These are phyloP conservation scores for Eucidaris tribuloides DNA, from an alignment of 35 echinoderm and acorn worm genomes.

Conservation along the genomic window DNA sequence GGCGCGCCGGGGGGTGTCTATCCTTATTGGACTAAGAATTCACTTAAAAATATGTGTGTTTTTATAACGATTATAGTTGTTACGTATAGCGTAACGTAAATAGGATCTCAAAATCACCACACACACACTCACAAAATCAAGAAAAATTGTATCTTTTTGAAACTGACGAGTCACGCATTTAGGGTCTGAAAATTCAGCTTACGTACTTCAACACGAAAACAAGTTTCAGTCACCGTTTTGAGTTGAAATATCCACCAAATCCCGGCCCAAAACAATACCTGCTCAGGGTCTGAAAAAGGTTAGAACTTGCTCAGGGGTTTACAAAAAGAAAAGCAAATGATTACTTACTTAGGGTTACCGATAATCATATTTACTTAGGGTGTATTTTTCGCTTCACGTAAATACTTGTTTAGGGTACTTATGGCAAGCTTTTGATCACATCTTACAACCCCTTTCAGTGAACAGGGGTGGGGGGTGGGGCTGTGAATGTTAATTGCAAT, in stretches of 20 bases:
- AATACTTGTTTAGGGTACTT: constrained; percentile 3
- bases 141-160: constrained; percentile 5
- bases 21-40: constrained; percentile 12
- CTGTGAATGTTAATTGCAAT: too few species aligned
- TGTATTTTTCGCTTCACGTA: too few species aligned
- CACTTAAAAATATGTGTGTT: constrained; percentile 1
- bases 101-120: constrained; percentile 4
- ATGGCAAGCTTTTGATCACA: constrained; percentile 13
- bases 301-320: background rate
- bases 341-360: background rate
- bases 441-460: background rate
- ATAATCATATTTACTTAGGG: too few species aligned
- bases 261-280: background rate
- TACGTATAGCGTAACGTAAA: too few species aligned
- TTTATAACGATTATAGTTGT: background rate
- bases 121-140: too few species aligned
- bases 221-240: too few species aligned
- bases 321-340: background rate
- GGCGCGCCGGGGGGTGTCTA: too few species aligned
- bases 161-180: background rate
- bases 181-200: constrained; percentile 1
- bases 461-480: too few species aligned
- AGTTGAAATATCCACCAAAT: background rate
- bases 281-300: background rate
- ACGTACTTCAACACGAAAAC: background rate